Evolutionary conservation across 2,888 invertebrate species (phyloP), one percentile per base, ranked within the genome.

Genomic region (Cerastis rubricosa): DNA sequence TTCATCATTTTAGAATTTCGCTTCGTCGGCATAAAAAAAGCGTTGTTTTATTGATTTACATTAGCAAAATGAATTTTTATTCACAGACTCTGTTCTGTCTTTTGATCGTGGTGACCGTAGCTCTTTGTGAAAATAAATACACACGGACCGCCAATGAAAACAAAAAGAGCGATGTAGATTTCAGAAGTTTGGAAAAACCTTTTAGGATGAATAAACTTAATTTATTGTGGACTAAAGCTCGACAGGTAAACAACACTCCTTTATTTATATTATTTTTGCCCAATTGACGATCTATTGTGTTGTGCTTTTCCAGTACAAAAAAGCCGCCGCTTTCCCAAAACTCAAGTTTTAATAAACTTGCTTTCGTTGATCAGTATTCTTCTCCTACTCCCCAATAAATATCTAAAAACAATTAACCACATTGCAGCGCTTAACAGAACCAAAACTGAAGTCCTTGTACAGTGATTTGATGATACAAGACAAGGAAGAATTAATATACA

Each of bases 151-250:
- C 97, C 6, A 97, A 97, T 90, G 93, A 94, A 81, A 95, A 95
- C 85, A 93, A 93, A 77, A 92, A 91, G 74, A 89, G 89, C 76
- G 93, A 94, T 77, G 95, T 97, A 0, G 97, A 97, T 78, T 97
- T 98, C 84, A 97, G 98, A 90, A 98, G 97, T 78, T 93, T 99
- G 66, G 98, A 98, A 86, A 98, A 98, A 90, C 99, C 99, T 8
- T 99, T 98, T 95, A 97, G 99, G 86, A 99, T 99, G 98, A 98
- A 98, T 49, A 99, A 99, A 95, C 94, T 99, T 51, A 99, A 99
- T 95, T 94, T 98, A 77, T 95, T 99, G 43, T 99, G 99, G 99
- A 95, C 97, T 7, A 99, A 99, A 97, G 99, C 99, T 19, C 98
- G 98, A 94, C 98, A 98, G 94, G 99, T 99, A 97, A 96, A 79